phyloP scores from a whole-genome alignment of 2,113 vertebrate genomes.

The Crotalus viridis region DNA sequence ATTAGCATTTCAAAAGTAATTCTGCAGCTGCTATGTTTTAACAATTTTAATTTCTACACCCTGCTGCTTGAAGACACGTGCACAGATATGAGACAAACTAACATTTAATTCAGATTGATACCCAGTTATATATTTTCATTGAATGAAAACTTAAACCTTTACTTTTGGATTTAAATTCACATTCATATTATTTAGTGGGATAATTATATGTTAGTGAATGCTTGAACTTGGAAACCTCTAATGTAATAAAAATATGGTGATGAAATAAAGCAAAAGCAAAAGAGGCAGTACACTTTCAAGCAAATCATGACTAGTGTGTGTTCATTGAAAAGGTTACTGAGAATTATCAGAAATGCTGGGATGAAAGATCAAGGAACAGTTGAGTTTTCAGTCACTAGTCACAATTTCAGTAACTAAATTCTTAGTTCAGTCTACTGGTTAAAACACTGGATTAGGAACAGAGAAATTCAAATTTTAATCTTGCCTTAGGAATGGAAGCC shows the following conservation, averaged over 20 bases:
- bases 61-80: neutral
- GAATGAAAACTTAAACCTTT: slow-evolving; percentile 40
- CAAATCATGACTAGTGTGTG: neutral
- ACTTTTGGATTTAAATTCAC: neutral
- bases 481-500: neutral
- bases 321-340: neutral
- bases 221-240: neutral
- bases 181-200: neutral
- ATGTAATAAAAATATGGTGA: neutral
- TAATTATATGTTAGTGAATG: slow-evolving; percentile 34
- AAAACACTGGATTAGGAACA: neutral
- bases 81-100: slow-evolving; percentile 32
- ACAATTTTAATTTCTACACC: slow-evolving; percentile 20
- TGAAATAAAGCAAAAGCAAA: neutral
- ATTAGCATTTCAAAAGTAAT: slow-evolving; percentile 49
- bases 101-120: slow-evolving; percentile 35
- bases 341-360: neutral
- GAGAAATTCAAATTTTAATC: neutral
- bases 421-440: neutral
- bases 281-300: neutral
- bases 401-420: neutral
- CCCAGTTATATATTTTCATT: slow-evolving; percentile 41
- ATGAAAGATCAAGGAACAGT: neutral
- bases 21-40: slow-evolving; percentile 31
- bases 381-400: neutral